phyloP scores from a whole-genome alignment of 1,140 invertebrate species.

The Drosophila virilis region DNA sequence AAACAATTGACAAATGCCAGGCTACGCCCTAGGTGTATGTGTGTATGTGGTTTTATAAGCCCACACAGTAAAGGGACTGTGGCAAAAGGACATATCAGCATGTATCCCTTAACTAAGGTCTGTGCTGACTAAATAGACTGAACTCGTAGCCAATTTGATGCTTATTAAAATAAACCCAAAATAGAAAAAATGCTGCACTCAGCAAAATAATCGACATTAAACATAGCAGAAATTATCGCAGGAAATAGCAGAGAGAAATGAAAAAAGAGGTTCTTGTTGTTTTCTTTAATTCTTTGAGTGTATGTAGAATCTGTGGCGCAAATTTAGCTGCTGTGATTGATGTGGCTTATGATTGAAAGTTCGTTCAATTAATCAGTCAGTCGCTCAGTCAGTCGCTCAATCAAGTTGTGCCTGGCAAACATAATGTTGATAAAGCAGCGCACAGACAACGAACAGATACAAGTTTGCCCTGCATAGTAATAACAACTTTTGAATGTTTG shows the following conservation, averaged over 20 bases:
- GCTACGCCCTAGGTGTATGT: not conserved
- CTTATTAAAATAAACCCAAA: too few relatives aligned
- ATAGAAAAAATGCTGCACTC: not conserved
- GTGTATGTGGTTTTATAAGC: not conserved
- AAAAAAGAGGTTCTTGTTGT: too few relatives aligned
- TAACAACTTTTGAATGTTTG: constrained; percentile 37
- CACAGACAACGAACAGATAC: constrained; percentile 3
- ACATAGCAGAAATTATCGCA: too few relatives aligned
- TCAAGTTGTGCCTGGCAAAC: not conserved
- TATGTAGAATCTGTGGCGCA: too few relatives aligned
- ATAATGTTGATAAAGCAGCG: constrained; percentile 21
- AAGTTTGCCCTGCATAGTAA: constrained; percentile 23
- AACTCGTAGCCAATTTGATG: not conserved
- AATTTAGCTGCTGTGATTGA: too few relatives aligned
- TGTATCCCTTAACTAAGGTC: not conserved
- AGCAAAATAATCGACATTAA: not conserved
- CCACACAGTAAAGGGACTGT: constrained; percentile 5
- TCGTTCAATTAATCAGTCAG: not conserved
- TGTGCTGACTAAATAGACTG: not conserved
- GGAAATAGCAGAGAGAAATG: too few relatives aligned
- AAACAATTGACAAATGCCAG: constrained; percentile 18
- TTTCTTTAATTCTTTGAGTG: too few relatives aligned
- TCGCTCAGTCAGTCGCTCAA: not conserved
- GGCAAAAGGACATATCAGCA: not conserved
- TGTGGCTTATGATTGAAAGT: too few relatives aligned